Base-by-base conservation (phyloP, 2,797 vertebrate genomes). In the Hydrophis major region DNA sequence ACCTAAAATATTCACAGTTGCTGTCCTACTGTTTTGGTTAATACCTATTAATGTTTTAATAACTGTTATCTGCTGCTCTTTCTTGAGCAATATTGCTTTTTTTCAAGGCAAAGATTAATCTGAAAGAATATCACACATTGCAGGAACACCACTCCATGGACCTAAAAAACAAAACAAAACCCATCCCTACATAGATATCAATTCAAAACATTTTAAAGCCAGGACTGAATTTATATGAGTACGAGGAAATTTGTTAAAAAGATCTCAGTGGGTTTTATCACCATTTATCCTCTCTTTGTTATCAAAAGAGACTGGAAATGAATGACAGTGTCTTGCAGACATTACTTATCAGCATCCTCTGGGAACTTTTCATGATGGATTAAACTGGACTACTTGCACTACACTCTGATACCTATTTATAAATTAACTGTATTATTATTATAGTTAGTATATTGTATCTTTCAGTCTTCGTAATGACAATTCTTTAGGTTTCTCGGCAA, bases 321-420 rank as follows among this genome's bases (percentile, higher is more conserved):
- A 97, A 92, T 97, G 96, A 97, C 94, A 96, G 89, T 94, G 94
- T 96, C 96, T 97, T 95, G 91, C 94, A 96, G 97, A 96, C 94
- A 94, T 94, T 94, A 96, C 95, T 96, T 96, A 94, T 96, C 95
- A 95, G 94, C 94, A 93, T 95, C 92, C 92, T 95, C 95, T 92
- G 95, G 93, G 50, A 96, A 60, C 92, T 94, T 95, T 96, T 93
- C 91, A 60, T 0, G 2, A 60, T 94, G 93, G 86, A 92, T 92
- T 95, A 42, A 60, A 18, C 11, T 89, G 47, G 90, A 12, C 4
- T 94, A 91, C 63, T 92, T 63, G 92, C 83, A 88, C 60, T n/a
- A 53, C 92, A 91, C 60, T 93, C 63, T 94, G 93, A 94, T 92
- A 92, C 94, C 90, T 47, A 94, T 95, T 95, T 91, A 83, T 83